Conservation (phyloP, 2,113 vertebrate genomes). For the Notiomystis cincta region DNA sequence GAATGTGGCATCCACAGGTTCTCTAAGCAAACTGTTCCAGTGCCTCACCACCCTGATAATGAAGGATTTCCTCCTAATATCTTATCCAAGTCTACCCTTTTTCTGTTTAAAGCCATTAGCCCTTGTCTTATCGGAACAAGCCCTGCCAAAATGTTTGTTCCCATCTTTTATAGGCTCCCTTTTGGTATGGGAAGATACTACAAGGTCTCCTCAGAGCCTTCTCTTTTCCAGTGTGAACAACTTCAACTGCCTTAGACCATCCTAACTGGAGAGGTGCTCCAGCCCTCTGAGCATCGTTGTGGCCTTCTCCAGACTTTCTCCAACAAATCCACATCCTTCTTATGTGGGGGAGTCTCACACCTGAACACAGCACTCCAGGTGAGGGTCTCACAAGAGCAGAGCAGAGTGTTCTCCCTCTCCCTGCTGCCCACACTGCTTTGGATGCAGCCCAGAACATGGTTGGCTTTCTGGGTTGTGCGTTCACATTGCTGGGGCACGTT, state of each 20-base stretch:
- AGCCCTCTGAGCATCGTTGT: neutral
- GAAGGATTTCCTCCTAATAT: neutral
- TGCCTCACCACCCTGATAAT: neutral
- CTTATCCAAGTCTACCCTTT: neutral
- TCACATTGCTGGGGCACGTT: neutral
- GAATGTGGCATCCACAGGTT: neutral
- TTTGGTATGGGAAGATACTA: neutral
- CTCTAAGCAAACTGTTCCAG: neutral
- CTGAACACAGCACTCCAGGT: neutral
- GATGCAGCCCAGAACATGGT: neutral
- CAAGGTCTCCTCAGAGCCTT: neutral
- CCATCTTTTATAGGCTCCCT: neutral
- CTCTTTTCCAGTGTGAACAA: neutral
- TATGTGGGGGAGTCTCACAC: neutral
- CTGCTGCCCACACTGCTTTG: neutral
- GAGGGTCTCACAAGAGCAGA: accelerated
- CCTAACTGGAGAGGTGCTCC: neutral
- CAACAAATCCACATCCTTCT: neutral
- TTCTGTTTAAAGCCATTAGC: neutral
- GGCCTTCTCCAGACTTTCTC: neutral
- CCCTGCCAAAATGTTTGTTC: neutral
- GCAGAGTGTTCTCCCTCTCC: neutral
- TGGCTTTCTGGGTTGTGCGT: neutral
- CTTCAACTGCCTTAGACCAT: neutral
- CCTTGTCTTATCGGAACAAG: neutral